Conservation (phyloP, 1,140 invertebrate genomes). For the Homalodisca vitripennis region DNA sequence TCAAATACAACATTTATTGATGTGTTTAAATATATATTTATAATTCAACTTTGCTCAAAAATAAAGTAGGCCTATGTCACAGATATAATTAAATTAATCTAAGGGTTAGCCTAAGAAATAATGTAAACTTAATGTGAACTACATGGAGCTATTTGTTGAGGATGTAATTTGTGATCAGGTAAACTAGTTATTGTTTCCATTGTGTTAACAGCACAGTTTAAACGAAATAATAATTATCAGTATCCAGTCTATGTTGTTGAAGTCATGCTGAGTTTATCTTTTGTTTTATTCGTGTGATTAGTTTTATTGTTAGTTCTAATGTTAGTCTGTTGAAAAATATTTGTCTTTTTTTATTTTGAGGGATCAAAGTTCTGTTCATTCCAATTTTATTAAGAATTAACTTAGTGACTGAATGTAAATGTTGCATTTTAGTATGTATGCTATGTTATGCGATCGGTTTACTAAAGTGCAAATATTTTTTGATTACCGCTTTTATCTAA, state of each 20-base stretch:
- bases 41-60: slow-evolving; percentile 24
- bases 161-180: slow-evolving; percentile 1
- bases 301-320: not conserved
- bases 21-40: slow-evolving; percentile 3
- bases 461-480: slow-evolving; percentile 9
- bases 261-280: not conserved
- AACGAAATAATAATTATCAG: not conserved
- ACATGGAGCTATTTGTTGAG: slow-evolving; percentile 6
- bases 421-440: slow-evolving; percentile 19
- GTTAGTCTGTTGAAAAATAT: not conserved
- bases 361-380: slow-evolving; percentile 26
- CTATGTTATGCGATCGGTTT: not conserved
- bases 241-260: not conserved
- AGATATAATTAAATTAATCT: slow-evolving; percentile 18
- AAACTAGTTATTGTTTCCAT: slow-evolving; percentile 9
- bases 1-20: not conserved
- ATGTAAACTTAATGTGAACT: not conserved
- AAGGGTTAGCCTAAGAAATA: slow-evolving; percentile 9
- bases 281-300: not conserved
- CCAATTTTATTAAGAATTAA: slow-evolving; percentile 14
- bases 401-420: not conserved
- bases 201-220: slow-evolving; percentile 9
- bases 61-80: slow-evolving; percentile 19
- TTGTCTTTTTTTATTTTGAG: slow-evolving; percentile 7
- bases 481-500: not conserved